Base-by-base conservation (phyloP, 2,113 vertebrate genomes). In the Heteronetta atricapilla region DNA sequence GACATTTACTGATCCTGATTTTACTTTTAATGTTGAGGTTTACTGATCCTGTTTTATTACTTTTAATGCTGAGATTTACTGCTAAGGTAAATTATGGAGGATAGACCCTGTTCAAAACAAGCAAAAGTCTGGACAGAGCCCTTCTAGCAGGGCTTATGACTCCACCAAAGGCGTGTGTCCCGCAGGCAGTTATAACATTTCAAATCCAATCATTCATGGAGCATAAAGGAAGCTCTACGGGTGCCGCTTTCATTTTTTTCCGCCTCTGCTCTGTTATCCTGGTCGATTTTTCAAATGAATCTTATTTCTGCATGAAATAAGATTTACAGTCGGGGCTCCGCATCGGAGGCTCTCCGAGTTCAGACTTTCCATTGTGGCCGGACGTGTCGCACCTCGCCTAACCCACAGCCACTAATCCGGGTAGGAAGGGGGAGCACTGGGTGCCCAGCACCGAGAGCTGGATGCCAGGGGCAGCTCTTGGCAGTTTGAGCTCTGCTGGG, bases 291-390 rank as follows among this genome's bases (percentile, higher is more conserved):
- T 52, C 67, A 33, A 56, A 67, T 2, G 33, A 55, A 76, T 82
- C 81, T 70, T 77, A 59, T 77, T 92, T 60, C 82, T 85, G 36
- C 19, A 8, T 21, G 40, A 50, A 95, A 66, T 50, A 33, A 85
- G 93, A 84, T 93, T 86, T 58, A 3, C 53, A 81, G 58, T 5
- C 34, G 2, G 26, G 89, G 75, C 74, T 89, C 69, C 4, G 4
- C 82, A 28, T 2, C 68, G 53, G 12, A 86, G 50, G n/a, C 68
- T 67, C 91, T 48, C 87, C 64, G 44, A 70, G 80, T 72, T 60
- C 87, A 42, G 87, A 73, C 40, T 64, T 81, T 69, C 8, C 29
- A 62, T 81, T 23, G 4, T 73, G 63, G 64, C 90, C 66, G 56
- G 70, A 63, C 1, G 5, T 26, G 31, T 83, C 50, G 66, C 50